Evolutionary conservation across 2,113 vertebrate species (phyloP), one percentile per base, ranked within the genome.

Genomic region (Melanostigma gelatinosum): DNA sequence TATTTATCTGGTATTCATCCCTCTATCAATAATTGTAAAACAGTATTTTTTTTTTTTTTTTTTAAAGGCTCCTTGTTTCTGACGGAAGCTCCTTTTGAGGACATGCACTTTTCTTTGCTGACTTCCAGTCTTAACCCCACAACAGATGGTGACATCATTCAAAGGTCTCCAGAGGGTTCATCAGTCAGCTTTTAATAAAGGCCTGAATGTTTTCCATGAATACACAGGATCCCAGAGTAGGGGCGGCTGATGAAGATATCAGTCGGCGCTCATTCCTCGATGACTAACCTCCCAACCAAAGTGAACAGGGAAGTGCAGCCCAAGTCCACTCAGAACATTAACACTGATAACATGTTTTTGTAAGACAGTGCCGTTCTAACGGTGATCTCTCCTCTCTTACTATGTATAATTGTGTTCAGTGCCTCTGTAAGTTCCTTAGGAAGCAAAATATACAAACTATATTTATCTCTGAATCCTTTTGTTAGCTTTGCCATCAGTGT

Each of bases 1-100:
- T 71, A 55, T 86, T 74, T 64, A 79, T 83, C 44, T 36, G 13
- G 82, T 82, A 36, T 85, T 82, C 77, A 83, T 80, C 75, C 78
- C 60, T 81, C 66, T 90, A 89, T 93, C 90, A 86, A 70, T 91
- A 94, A 94, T 92, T 93, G 89, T 94, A 94, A 94, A 85, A 84
- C 81, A 71, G 86, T 86, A 85, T 82, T 85, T 71, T 72, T 57
- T 24, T n/a, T n/a, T n/a, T n/a, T n/a, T n/a, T n/a, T n/a, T n/a
- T n/a, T n/a, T n/a, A n/a, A n/a, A 60, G 77, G 73, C 55, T 77
- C 64, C 68, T 67, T 73, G 73, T 73, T 79, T 69, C 69, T 60
- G 20, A 72, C 57, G 66, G 57, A 79, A 77, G 61, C 40, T 65
- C 50, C 27, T 64, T 38, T 58, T 70, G 55, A 74, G 84, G 52